phyloP scores from a whole-genome alignment of 1,140 invertebrate genomes.

The Drosophila nikananu region DNA sequence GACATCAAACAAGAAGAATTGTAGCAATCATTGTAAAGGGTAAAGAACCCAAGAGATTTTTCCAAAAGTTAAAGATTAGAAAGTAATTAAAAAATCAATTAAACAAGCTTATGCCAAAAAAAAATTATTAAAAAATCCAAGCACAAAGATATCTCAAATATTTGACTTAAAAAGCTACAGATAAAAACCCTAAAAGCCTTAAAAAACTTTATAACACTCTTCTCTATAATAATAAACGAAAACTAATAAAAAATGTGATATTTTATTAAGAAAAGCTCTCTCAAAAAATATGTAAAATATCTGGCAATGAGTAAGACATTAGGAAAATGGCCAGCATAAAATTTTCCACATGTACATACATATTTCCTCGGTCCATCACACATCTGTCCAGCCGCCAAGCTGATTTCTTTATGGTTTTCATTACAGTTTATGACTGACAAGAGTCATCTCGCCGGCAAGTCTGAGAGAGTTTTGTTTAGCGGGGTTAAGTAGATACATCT shows the following conservation, averaged over 20 bases:
- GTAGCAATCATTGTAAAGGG: background rate
- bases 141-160: background rate
- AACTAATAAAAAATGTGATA: background rate
- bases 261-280: slow-evolving; percentile 20
- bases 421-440: slow-evolving; percentile 39
- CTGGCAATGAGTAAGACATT: slow-evolving; percentile 31
- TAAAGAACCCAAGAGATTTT: background rate
- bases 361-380: background rate
- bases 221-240: background rate
- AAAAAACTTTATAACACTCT: background rate
- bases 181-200: background rate
- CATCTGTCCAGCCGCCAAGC: background rate
- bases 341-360: background rate
- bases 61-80: too few relatives aligned
- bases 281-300: slow-evolving; percentile 9
- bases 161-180: background rate
- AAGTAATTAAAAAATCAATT: background rate
- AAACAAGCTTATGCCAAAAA: background rate
- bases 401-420: slow-evolving; percentile 28
- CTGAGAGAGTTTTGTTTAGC: slow-evolving; percentile 38
- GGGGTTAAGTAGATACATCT: slow-evolving; percentile 46
- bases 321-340: slow-evolving; percentile 27
- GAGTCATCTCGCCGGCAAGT: slow-evolving; percentile 7
- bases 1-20: slow-evolving; percentile 17
- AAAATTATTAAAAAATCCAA: background rate